phyloP scores from a whole-genome alignment of 2,888 invertebrate species.

The Timema podura region DNA sequence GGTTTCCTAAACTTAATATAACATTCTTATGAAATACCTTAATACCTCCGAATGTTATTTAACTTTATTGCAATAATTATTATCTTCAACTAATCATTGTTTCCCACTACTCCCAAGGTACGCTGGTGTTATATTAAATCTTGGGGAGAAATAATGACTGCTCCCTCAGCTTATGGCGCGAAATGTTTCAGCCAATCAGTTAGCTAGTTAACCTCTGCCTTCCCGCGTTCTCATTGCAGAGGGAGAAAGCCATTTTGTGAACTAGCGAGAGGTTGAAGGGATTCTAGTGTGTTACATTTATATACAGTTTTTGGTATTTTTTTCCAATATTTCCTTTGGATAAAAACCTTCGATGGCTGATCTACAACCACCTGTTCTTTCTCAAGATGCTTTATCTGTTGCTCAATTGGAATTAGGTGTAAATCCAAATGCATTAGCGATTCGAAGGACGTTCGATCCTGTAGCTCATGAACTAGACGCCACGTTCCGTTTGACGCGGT shows the following conservation, averaged over 20 bases:
- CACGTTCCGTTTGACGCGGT: constrained; percentile 88
- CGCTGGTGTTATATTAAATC: constrained; percentile 6
- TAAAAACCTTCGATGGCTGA: constrained; percentile 48
- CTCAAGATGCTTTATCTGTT: constrained; percentile 76
- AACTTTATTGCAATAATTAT: background rate
- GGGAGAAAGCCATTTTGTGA: constrained; percentile 35
- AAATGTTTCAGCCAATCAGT: constrained; percentile 27
- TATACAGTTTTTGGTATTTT: background rate
- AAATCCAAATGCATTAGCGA: constrained; percentile 70
- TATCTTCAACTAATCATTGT: background rate
- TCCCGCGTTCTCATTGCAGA: constrained; percentile 25
- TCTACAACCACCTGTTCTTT: constrained; percentile 60
- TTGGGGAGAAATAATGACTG: constrained; percentile 31
- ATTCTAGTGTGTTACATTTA: background rate
- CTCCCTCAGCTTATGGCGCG: constrained; percentile 30
- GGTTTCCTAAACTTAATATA: background rate
- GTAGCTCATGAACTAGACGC: constrained; percentile 85
- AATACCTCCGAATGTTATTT: background rate
- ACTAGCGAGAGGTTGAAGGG: constrained; percentile 27
- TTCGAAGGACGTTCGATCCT: constrained; percentile 61
- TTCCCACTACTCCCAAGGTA: constrained; percentile 21
- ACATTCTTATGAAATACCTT: background rate
- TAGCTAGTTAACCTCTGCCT: constrained; percentile 17
- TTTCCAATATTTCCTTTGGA: constrained; percentile 1
- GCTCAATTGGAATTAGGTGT: constrained; percentile 91